Evolutionary conservation across 1,140 invertebrate genomes (phyloP).

Genomic region (Drosophila kepulauana): DNA sequence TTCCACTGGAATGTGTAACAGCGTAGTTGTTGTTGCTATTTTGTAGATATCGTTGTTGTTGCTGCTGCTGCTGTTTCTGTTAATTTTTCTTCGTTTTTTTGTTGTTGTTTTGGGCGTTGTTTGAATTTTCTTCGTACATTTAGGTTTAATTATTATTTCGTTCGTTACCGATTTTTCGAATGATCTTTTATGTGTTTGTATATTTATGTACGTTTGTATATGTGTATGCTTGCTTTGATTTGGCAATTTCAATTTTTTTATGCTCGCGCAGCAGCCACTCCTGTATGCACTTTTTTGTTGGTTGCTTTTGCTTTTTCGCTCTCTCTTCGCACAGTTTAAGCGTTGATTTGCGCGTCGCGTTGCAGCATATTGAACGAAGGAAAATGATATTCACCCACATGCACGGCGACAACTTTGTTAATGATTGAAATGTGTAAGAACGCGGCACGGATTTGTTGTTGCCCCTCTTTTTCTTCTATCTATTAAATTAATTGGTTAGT

Average conservation of each 20-base stretch:
- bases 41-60: conserved; percentile 45
- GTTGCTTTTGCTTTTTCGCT: conserved; percentile 57
- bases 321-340: conserved; percentile 44
- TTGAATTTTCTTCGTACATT: conserved; percentile 58
- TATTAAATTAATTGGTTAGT: conserved; percentile 58
- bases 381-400: conserved; percentile 20
- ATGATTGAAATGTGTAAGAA: conserved; percentile 11
- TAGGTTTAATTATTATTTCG: conserved; percentile 32
- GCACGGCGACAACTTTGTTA: conserved; percentile 7
- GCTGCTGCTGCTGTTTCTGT: conserved; percentile 46
- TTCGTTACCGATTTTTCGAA: conserved; percentile 41
- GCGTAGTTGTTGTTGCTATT: conserved; percentile 43
- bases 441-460: conserved; percentile 29
- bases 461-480: conserved; percentile 9
- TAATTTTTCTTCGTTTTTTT: conserved; percentile 32
- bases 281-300: conserved; percentile 74
- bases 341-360: conserved; percentile 42
- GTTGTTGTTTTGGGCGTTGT: conserved; percentile 62
- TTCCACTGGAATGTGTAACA: conserved; percentile 72
- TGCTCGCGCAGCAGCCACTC: conserved; percentile 61
- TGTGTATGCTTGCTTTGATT: conserved; percentile 61
- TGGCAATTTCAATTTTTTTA: conserved; percentile 57
- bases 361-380: conserved; percentile 39
- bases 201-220: neutral
- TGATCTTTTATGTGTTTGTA: conserved; percentile 29